Evolutionary conservation across 1,140 invertebrate genomes (phyloP), one percentile per base, ranked within the genome.

Genomic region (Globodera ellingtonae): DNA sequence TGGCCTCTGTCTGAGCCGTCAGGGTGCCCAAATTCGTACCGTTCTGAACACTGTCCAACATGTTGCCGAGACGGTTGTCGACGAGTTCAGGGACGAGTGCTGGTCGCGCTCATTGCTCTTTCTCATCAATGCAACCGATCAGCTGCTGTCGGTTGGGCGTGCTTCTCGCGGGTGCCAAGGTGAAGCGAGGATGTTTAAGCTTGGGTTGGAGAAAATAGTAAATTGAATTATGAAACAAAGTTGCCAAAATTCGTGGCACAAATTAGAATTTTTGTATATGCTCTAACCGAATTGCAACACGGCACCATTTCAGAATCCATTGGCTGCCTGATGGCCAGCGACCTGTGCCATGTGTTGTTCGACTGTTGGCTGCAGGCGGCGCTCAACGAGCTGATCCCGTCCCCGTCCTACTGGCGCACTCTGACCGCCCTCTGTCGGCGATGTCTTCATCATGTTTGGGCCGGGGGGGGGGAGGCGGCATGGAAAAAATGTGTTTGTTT

Each of bases 351-450:
- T 72, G 80, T 79, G 21, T 71, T 88, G 13, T 85, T 88, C 72
- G 86, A 85, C 66, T 79, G 83, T 65, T 88, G 86, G 86, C 70
- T 86, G 1, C 67, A 72, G 62, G 86, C 86, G 46, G 84, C 86
- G 21, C 24, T 81, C 13, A 77, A 83, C 47, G 86, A 86, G 52
- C 56, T 75, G 35, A 86, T 88, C 47, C 86, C 86, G 35, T 87
- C 87, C 10, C 79, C 81, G 6, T 74, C 86, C 15, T 88, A 88
- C 80, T 88, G 86, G 86, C 85, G 80, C 62, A 89, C 87, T 35
- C 73, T 88, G 48, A 59, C 84, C n/a, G 72, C 65, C 13, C 74
- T 87, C 18, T 80, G 80, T 13, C 46, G 71, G 35, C 74, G 81
- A 76, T 88, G 87, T 83, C 83, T 83, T 74, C 80, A 85, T 81